A percentile compares a stretch with the other conserved stretches of the same genome.
These are phyloP conservation scores for Gallinago jamesoni DNA, from an alignment of 2,113 vertebrate genomes.

Conservation along the genomic window DNA sequence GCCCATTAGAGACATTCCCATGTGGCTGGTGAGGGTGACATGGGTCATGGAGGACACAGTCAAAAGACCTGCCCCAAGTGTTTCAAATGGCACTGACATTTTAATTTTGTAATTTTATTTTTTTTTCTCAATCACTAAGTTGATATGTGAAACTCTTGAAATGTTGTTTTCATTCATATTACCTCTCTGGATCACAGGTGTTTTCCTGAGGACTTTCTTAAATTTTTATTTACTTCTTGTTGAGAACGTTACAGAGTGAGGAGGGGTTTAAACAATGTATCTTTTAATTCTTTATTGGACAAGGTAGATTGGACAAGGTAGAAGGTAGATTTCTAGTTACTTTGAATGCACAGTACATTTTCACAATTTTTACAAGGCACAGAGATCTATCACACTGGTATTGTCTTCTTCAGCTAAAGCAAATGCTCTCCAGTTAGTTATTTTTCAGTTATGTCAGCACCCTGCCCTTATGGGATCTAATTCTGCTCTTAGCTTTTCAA, in stretches of 20 bases:
- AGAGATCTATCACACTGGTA: not conserved
- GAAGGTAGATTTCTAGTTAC: not conserved
- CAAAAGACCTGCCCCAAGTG: accelerated
- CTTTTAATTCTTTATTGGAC: not conserved
- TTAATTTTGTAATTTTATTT: not conserved
- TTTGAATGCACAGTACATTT: not conserved
- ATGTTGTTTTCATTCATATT: not conserved
- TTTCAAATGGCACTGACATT: not conserved
- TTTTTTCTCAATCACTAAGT: not conserved
- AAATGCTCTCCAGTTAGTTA: not conserved
- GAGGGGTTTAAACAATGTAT: not conserved
- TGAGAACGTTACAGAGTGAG: not conserved
- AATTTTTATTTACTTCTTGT: not conserved
- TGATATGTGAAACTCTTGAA: not conserved
- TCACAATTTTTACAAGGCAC: not conserved
- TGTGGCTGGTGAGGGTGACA: not conserved
- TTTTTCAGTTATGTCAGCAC: not conserved
- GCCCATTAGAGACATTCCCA: not conserved
- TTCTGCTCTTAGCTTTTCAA: not conserved
- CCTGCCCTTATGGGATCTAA: not conserved
- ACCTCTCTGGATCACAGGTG: not conserved
- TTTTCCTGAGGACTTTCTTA: not conserved
- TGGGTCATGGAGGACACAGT: not conserved
- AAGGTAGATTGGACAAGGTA: not conserved
- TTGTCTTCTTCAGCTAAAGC: not conserved